Evolutionary conservation across 2,113 vertebrate genomes (phyloP), one percentile per base, ranked within the genome.

Genomic region (Erythrolamprus reginae): DNA sequence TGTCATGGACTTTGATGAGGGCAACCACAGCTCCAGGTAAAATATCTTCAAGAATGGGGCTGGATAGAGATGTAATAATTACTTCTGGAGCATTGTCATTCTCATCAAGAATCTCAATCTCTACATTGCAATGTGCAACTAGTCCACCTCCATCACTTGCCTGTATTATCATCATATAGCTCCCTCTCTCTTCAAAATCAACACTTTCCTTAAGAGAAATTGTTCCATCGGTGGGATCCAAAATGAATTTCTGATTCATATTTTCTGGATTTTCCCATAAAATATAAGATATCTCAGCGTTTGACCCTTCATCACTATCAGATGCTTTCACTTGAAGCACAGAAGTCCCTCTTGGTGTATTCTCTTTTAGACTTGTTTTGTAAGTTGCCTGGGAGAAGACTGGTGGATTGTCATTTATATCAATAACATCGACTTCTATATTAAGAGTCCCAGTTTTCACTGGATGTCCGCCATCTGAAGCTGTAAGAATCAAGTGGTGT

Each of bases 51-150:
- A 93, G 89, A 91, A 98, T 86, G 2, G 94, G 88, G 82, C 82
- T 93, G 53, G 95, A 94, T 19, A 93, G 89, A 5, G 95, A 97
- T 65, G 94, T 96, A 1, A 98, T 90, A 24, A 90, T 96, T 65
- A 98, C 96, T 5, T 96, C 83, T 1, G 97, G 97, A 0, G 58
- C 89, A 83, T 97, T 96, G 91, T 96, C 96, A 91, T 98, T 98
- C 0, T 97, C 94, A 4, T 98, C 98, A 3, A 97, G 91, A 0
- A 98, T 90, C 13, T 97, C 96, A 47, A 98, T 92, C 26, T 97
- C 77, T 0, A 97, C 96, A 0, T 97, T 95, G n/a, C 97, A 96
- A 1, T 96, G 97, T 0, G 96, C 94, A 0, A 92, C 89, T 0
- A 97, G 86, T 0, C 97, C 96, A 0, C 98, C 97, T 0, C 96